Evolutionary conservation across 2,888 invertebrate genomes (phyloP).

Genomic region (Margaritifera margaritifera): DNA sequence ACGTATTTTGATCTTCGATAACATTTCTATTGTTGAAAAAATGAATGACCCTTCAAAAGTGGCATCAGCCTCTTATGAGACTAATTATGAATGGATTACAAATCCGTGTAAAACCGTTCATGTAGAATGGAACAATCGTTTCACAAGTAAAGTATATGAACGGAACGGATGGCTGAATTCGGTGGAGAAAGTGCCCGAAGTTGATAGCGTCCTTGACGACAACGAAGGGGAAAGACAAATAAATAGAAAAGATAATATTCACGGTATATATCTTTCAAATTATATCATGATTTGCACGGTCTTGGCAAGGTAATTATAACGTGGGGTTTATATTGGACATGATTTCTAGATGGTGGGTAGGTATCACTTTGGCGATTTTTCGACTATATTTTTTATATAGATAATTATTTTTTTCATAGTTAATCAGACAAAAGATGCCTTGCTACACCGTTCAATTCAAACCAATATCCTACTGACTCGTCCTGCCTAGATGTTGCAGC

Average conservation of each 20-base stretch:
- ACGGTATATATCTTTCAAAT: neutral
- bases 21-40: conserved; percentile 24
- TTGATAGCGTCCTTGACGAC: conserved; percentile 28
- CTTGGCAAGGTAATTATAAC: too few species aligned
- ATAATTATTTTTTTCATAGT: too few species aligned
- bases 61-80: conserved; percentile 12
- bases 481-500: too few species aligned
- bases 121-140: conserved; percentile 27
- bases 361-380: too few species aligned
- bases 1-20: conserved; percentile 38
- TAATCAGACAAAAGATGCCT: too few species aligned
- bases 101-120: conserved; percentile 13
- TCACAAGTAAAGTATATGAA: conserved; percentile 26
- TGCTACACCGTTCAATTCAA: too few species aligned
- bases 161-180: conserved; percentile 28
- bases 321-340: too few species aligned
- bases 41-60: conserved; percentile 6
- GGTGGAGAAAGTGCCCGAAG: conserved; percentile 5
- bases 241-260: conserved; percentile 1
- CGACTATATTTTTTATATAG: too few species aligned
- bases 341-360: too few species aligned
- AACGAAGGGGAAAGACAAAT: conserved; percentile 11
- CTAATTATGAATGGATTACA: conserved; percentile 29
- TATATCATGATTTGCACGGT: too few species aligned
- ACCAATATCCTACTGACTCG: too few species aligned